Evolutionary conservation across 2,888 invertebrate genomes (phyloP), one percentile per base, ranked within the genome.

Genomic region (Aproaerema taeniolella): DNA sequence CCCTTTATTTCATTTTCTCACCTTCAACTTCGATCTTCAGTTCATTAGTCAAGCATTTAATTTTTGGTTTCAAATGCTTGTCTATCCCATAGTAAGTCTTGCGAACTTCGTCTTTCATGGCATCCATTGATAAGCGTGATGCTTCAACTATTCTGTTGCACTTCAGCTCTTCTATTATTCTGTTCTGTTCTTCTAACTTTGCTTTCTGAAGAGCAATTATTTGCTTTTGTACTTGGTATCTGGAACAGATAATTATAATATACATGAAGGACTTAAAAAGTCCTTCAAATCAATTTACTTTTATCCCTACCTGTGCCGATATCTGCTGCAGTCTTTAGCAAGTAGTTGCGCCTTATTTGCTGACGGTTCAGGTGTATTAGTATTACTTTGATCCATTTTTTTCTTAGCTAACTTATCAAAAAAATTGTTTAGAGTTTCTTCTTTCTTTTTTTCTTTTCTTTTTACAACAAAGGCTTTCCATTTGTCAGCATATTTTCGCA

Each of bases 201-300:
- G 88, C 74, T 61, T 89, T 91, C 66, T 94, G 93, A 16, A 91
- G 70, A 16, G 92, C 90, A 42, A 94, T 94, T 30, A 93, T 91
- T 49, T 90, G 89, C 61, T 91, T 91, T 62, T 94, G 94, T 7
- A 91, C 88, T 67, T 90, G 90, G 45, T 90, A 90, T 53, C 92
- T 90, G 48, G 43, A 70, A 70, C 16, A 9, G 29, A 29, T 31
- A 28, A 35, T 16, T n/a, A 17, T n/a, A n/a, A n/a, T 33, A 31
- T 9, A 9, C 16, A 39, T 38, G 31, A 20, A 16, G 10, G 39
- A 15, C 2, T 20, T n/a, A n/a, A n/a, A n/a, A 20, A 7, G 24
- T 8, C 5, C 24, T 20, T 7, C 24, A 20, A 36, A 30, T 24
- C 29, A n/a, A 31, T 2, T 2, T 30, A 10, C 2, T 20, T 20